Base-by-base conservation (phyloP, 2,888 invertebrate genomes). In the Hemithea aestivaria region DNA sequence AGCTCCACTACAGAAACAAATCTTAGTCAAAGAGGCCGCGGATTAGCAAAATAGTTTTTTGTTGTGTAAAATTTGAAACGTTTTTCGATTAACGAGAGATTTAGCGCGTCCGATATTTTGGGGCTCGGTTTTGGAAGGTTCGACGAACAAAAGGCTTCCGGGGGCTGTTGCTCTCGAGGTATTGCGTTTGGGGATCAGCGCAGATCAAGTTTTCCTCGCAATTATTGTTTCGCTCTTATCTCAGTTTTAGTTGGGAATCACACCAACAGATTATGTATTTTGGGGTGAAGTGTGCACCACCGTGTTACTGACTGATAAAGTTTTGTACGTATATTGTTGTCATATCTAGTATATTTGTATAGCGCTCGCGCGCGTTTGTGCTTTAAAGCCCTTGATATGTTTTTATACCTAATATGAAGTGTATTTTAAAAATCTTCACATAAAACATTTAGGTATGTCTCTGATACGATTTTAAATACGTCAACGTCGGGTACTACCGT, bases 21-120 rank as follows among this genome's bases (percentile, higher is more conserved):
- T 61, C 61, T 62, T 64, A 76, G 70, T 82, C 82, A 87, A 87
- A 85, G 84, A 62, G 26, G 69, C 87, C 87, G 87, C 84, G 81
- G 83, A 78, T 83, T 77, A 81, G 70, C 63, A 36, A 56, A 70
- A 63, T 62, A 72, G 71, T 78, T 81, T 79, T 79, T 76, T 66
- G 56, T 56, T 56, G 69, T 63, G 67, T 68, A 68, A 77, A 81
- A 77, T 78, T 74, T 62, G 74, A 79, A 82, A 75, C 73, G 73
- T 71, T 80, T 65, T 66, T 71, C 73, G 80, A 77, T 81, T 75
- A 75, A 71, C 66, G 60, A 68, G 68, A 76, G 79, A 77, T 80
- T 83, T 80, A 56, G 74, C 72, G 75, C 71, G 73, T 70, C 58
- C 53, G 54, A 69, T 74, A 74, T 73, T 74, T 72, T 69, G 51